Percentiles rank a stretch among this genome's conserved stretches.
Conservation (phyloP, 2,797 vertebrate genomes). For the Halcyon badia region DNA sequence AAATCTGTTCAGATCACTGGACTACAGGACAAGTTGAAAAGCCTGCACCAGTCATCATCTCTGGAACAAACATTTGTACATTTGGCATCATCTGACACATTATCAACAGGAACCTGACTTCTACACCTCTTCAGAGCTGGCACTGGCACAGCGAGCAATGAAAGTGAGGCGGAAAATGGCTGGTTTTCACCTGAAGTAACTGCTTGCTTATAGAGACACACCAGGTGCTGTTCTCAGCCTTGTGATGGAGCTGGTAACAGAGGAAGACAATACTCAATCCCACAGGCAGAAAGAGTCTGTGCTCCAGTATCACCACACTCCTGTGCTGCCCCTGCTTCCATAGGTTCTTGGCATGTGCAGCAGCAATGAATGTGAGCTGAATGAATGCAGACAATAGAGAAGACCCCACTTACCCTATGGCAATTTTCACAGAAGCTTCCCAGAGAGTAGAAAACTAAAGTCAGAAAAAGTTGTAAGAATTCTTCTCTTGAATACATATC, state of each 20-base stretch:
- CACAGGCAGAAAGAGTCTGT: not conserved
- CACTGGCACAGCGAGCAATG: not conserved
- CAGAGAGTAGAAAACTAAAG: not conserved
- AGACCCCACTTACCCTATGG: not conserved
- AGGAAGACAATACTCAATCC: not conserved
- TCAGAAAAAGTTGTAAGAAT: not conserved
- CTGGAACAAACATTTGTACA: not conserved
- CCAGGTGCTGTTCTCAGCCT: not conserved
- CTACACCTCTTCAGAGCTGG: not conserved
- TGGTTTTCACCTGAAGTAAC: not conserved
- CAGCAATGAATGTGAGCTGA: not conserved
- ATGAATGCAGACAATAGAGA: not conserved
- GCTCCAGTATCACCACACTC: not conserved
- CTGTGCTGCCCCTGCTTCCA: not conserved
- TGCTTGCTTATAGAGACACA: rapidly evolving
- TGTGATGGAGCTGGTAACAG: not conserved
- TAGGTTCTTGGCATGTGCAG: not conserved
- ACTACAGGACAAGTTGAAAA: not conserved
- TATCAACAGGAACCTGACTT: not conserved
- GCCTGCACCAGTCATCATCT: not conserved
- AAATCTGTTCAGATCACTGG: not conserved
- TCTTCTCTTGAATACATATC: not conserved
- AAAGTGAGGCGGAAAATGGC: not conserved
- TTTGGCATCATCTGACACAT: not conserved
- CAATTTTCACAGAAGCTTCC: not conserved